These are phyloP conservation scores for Sinonovacula constricta DNA, from an alignment of 1,140 invertebrate species.

Conservation along the genomic window DNA sequence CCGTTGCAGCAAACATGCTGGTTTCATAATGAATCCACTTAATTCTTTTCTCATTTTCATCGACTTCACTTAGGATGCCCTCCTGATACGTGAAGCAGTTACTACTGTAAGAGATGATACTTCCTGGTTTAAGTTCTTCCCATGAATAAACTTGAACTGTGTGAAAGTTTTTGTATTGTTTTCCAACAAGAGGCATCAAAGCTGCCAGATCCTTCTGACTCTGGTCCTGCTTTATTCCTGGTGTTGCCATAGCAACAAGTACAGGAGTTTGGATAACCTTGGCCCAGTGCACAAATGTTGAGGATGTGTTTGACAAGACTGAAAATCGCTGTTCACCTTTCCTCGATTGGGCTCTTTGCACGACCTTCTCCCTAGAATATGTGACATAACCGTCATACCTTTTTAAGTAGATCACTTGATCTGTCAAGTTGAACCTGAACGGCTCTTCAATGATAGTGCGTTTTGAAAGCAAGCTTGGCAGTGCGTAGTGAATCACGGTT, in stretches of 20 bases:
- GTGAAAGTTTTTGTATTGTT: slow-evolving; percentile 17
- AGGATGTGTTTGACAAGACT: slow-evolving; percentile 16
- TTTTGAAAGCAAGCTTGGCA: not conserved
- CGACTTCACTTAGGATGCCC: slow-evolving; percentile 16
- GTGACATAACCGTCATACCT: too few relatives aligned
- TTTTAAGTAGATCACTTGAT: too few relatives aligned
- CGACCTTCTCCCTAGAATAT: too few relatives aligned
- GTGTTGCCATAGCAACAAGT: not conserved
- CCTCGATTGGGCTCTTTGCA: slow-evolving; percentile 13
- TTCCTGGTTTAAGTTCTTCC: slow-evolving; percentile 21
- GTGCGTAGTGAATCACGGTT: slow-evolving; percentile 28
- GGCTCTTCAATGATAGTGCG: slow-evolving; percentile 36
- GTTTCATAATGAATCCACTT: slow-evolving; percentile 42
- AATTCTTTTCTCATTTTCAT: slow-evolving; percentile 14
- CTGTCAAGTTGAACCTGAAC: too few relatives aligned
- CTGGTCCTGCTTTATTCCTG: not conserved
- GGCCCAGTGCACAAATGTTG: slow-evolving; percentile 34
- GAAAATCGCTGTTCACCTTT: slow-evolving; percentile 27
- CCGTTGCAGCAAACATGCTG: slow-evolving; percentile 2
- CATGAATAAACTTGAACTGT: not conserved
- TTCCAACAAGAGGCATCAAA: not conserved
- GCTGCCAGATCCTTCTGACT: not conserved
- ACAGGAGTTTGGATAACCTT: slow-evolving; percentile 26
- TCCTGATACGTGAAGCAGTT: slow-evolving; percentile 32
- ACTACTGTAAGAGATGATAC: slow-evolving; percentile 14